Conservation (phyloP, 1,140 invertebrate species). For the Holcopasites calliopsidis region DNA sequence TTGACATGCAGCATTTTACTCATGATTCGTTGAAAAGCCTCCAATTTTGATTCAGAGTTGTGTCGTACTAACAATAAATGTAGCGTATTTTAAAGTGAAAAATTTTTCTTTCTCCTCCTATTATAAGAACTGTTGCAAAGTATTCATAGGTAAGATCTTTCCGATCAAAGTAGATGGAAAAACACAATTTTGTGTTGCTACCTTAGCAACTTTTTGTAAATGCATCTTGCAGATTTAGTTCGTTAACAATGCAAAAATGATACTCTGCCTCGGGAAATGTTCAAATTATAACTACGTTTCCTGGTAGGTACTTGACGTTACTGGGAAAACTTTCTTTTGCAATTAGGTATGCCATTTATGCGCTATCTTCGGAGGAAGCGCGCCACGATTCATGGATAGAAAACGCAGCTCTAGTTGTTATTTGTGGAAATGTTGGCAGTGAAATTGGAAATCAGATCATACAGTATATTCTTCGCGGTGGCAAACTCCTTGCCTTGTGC, state of each 20-base stretch:
- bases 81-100: neutral
- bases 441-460: constrained; percentile 84
- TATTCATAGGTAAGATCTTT: no score
- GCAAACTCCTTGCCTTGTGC: constrained; percentile 89
- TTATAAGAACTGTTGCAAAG: no score
- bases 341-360: constrained; percentile 87
- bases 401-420: constrained; percentile 86
- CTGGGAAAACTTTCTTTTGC: neutral
- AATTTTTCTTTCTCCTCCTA: no score
- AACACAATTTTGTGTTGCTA: no score
- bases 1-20: neutral
- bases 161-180: no score
- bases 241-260: no score
- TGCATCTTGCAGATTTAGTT: no score
- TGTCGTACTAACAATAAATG: neutral
- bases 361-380: constrained; percentile 83
- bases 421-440: constrained; percentile 86
- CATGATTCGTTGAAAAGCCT: neutral
- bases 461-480: constrained; percentile 87
- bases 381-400: constrained; percentile 85
- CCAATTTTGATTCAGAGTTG: neutral
- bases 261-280: neutral
- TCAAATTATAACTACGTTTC: no score
- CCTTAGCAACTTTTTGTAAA: no score
- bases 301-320: neutral